Conservation (phyloP, 2,113 vertebrate species). For the Rhinolophus sinicus region DNA sequence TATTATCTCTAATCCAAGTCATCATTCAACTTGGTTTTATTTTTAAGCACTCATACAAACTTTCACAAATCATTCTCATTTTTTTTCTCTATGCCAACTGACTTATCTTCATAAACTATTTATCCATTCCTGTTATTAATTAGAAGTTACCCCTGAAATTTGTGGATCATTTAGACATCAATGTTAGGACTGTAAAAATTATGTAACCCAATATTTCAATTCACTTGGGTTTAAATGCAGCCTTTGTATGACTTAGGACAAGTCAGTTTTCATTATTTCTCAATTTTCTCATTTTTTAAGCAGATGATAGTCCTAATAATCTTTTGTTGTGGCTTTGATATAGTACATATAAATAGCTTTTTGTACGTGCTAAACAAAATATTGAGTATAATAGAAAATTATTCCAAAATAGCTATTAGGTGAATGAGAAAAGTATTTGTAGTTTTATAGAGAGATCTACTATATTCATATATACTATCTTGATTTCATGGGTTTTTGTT, state of each 20-base stretch:
- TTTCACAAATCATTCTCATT: not conserved
- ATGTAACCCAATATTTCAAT: not conserved
- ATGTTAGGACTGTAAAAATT: not conserved
- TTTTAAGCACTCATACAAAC: not conserved
- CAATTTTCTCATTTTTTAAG: not conserved
- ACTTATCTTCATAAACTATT: not conserved
- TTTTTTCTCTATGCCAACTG: not conserved
- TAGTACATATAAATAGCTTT: not conserved
- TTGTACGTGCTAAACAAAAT: not conserved
- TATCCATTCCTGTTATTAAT: not conserved
- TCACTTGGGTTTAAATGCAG: not conserved
- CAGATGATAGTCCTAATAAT: not conserved
- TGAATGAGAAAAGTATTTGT: not conserved
- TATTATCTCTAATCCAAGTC: not conserved
- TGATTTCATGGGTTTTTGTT: not conserved
- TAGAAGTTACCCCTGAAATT: not conserved
- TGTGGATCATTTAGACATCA: not conserved
- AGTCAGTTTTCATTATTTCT: not conserved
- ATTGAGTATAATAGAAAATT: not conserved
- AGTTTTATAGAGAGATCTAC: not conserved
- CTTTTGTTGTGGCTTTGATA: not conserved
- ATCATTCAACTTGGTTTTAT: slow-evolving; percentile 3
- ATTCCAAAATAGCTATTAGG: not conserved
- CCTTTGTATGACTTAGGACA: not conserved
- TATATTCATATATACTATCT: not conserved